Base-by-base conservation (phyloP, 2,797 vertebrate genomes). In the Acipenser ruthenus region DNA sequence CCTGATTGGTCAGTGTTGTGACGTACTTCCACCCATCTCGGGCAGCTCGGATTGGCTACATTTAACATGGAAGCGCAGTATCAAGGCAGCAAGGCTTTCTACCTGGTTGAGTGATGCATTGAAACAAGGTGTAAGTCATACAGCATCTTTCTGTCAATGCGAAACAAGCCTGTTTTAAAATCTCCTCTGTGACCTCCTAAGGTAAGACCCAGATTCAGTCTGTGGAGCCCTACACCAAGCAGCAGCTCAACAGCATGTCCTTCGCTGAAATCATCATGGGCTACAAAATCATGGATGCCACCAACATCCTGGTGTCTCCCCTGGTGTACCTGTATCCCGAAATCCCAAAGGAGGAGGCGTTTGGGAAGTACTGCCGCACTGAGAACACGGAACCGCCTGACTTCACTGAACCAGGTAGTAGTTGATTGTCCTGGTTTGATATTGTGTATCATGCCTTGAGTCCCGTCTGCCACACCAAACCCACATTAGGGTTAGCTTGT, bases 251-350 rank as follows among this genome's bases (percentile, higher is more conserved):
- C 89, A 99, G 88, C 83, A 98, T 99, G 96, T 98, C 97, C 0
- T 99, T 99, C 0, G 96, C 97, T 0, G 97, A 99, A 79, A 99
- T 99, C 85, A 98, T 99, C 81, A 99, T 99, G 94, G 95, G 96
- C 77, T 99, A 99, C 84, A 99, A 99, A 82, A 98, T 99, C 75
- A 99, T 99, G 97, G 96, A 99, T 37, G 95, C 96, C 76, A 98
- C 96, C 85, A 99, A 98, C 72, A 99, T 99, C 83, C 84, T 99
- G 68, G 96, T 99, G 13, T 99, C 95, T 0, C 96, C 97, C 0
- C 86, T 99, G n/a, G 96, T 99, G 71, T 98, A 98, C 77, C 89
- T 99, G 71, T 97, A 95, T 79, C 97, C 97, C 0, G 96, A 99
- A 48, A 96, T 99, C 73, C 95, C 95, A 60, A 99, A 99, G 81